A percentile compares a stretch with the other conserved stretches of the same genome.
Evolutionary conservation across 2,113 vertebrate genomes (phyloP).

Genomic region (Scomber colias): DNA sequence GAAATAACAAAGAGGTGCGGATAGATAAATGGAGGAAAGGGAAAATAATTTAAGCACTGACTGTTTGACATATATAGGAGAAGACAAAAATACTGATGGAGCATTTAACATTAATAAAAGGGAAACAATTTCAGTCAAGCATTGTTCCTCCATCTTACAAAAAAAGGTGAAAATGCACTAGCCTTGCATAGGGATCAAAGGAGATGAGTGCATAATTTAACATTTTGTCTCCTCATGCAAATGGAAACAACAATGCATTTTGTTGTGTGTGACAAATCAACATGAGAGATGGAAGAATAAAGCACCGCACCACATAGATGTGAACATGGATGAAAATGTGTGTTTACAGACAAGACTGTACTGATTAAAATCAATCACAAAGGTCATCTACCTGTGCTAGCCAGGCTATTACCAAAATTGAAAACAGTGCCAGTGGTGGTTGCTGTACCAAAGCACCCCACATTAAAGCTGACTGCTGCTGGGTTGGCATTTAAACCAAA

Average conservation of each 20-base stretch:
- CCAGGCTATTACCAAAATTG: conserved; percentile 98
- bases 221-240: conserved; percentile 62
- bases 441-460: conserved; percentile 95
- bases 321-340: conserved; percentile 56
- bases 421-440: conserved; percentile 93
- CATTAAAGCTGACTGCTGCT: conserved; percentile 96
- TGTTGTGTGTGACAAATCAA: conserved; percentile 27
- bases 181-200: conserved; percentile 17
- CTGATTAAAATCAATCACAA: conserved; percentile 66
- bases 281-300: conserved; percentile 32
- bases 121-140: background rate
- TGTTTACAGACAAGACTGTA: conserved; percentile 58
- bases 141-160: conserved; percentile 1
- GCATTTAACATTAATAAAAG: conserved; percentile 15
- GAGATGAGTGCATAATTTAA: conserved; percentile 25
- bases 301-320: conserved; percentile 57
- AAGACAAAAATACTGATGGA: conserved; percentile 1
- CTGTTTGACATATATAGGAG: background rate
- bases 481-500: conserved; percentile 96
- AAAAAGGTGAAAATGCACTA: conserved; percentile 22
- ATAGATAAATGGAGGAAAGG: background rate
- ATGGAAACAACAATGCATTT: conserved; percentile 36
- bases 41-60: conserved; percentile 10
- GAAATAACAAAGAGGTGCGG: background rate
- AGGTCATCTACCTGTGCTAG: conserved; percentile 94